phyloP scores from a whole-genome alignment of 2,888 invertebrate species.

The Uloborus plumipes region DNA sequence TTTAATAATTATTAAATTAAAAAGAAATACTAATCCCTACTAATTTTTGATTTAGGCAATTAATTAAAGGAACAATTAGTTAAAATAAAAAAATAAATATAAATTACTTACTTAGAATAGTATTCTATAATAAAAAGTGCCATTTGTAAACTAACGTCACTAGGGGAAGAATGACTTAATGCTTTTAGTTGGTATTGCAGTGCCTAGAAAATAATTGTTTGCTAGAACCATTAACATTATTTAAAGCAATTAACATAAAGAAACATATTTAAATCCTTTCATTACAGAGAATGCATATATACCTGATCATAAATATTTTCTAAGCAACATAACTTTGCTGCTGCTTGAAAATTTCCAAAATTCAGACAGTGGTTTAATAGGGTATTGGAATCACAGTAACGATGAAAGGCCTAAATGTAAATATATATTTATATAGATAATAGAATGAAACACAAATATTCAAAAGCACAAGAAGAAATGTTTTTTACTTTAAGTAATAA shows the following conservation, averaged over 20 bases:
- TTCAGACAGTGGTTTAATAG: constrained; percentile 54
- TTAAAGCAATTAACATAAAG: not conserved
- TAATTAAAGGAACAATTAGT: too few species aligned
- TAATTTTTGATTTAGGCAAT: too few species aligned
- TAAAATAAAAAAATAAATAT: too few species aligned
- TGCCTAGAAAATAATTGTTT: constrained; percentile 28
- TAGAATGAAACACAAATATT: too few species aligned
- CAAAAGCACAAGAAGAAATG: not conserved
- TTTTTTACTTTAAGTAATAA: not conserved
- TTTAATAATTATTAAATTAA: too few species aligned
- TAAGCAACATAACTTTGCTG: constrained; percentile 59
- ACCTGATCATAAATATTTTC: constrained; percentile 62
- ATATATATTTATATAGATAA: not conserved
- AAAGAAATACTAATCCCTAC: too few species aligned
- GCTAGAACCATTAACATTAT: not conserved
- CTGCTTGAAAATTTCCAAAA: constrained; percentile 61
- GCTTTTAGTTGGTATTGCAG: constrained; percentile 58
- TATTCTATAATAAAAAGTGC: constrained; percentile 31
- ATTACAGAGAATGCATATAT: not conserved
- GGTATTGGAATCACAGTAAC: constrained; percentile 48
- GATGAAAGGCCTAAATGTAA: constrained; percentile 41
- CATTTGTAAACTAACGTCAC: constrained; percentile 17
- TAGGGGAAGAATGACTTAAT: constrained; percentile 16
- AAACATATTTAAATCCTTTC: too few species aligned
- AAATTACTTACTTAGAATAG: constrained; percentile 37